A percentile compares a stretch with the other conserved stretches of the same genome.
phyloP scores from a whole-genome alignment of 2,797 vertebrate genomes.

The Scomberomorus guttatus region DNA sequence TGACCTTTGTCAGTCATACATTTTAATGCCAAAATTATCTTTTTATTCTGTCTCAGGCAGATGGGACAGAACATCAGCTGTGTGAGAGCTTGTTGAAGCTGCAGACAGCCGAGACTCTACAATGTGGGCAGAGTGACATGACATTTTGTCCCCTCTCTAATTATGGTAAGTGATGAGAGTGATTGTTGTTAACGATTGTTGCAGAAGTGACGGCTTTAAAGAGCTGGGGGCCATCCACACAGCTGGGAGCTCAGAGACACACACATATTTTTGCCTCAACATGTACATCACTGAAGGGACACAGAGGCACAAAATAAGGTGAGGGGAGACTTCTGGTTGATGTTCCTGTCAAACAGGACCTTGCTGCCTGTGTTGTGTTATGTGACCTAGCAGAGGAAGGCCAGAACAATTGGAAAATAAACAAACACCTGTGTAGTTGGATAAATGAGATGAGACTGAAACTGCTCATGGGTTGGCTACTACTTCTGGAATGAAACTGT shows the following conservation, averaged over 20 bases:
- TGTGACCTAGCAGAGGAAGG: constrained; percentile 54
- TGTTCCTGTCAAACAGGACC: constrained; percentile 68
- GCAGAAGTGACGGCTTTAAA: constrained; percentile 59
- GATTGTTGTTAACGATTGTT: constrained; percentile 58
- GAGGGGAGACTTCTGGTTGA: constrained; percentile 60
- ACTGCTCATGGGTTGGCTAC: constrained; percentile 1
- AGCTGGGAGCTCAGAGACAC: constrained; percentile 59
- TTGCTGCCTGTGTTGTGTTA: constrained; percentile 46
- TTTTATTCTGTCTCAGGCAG: constrained; percentile 38
- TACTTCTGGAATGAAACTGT: not conserved
- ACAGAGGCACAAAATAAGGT: constrained; percentile 66
- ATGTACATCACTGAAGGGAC: constrained; percentile 52
- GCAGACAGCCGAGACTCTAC: constrained; percentile 34
- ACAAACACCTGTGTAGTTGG: constrained; percentile 53
- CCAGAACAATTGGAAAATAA: constrained; percentile 45
- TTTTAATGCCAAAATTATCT: constrained; percentile 34
- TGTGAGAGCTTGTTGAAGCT: constrained; percentile 40
- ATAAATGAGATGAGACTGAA: constrained; percentile 32
- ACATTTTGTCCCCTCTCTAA: constrained; percentile 59
- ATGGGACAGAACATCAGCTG: constrained; percentile 32
- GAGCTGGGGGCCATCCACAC: constrained; percentile 51
- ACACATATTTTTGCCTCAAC: constrained; percentile 58
- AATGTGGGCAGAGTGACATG: constrained; percentile 53
- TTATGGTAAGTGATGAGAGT: constrained; percentile 64
- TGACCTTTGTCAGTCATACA: constrained; percentile 25